Evolutionary conservation across 2,113 vertebrate species (phyloP).

Genomic region (Pygoscelis antarcticus): DNA sequence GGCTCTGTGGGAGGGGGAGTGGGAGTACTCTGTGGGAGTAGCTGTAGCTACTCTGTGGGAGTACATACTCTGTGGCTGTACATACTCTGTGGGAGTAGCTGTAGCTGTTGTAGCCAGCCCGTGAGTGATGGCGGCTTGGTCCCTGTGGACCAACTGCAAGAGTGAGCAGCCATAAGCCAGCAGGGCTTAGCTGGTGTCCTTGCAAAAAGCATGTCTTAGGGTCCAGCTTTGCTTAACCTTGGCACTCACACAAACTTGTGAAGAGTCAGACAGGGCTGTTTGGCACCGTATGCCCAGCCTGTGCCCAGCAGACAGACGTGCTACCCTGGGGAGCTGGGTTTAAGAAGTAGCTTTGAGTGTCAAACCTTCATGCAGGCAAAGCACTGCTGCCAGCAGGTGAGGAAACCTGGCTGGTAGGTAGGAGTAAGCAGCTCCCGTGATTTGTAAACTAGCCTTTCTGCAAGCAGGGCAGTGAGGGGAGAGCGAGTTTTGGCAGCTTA

Average conservation of each 20-base stretch:
- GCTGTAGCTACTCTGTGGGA: too few relatives aligned
- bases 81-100: too few relatives aligned
- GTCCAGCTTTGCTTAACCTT: neutral
- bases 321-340: neutral
- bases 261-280: neutral
- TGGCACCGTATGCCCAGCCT: accelerated
- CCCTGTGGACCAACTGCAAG: neutral
- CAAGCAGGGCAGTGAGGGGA: neutral
- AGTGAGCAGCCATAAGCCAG: neutral
- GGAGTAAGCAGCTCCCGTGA: neutral
- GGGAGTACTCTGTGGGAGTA: too few relatives aligned
- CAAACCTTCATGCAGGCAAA: neutral
- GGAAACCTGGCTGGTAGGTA: neutral
- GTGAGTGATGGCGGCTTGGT: accelerated
- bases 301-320: accelerated
- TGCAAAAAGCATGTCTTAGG: neutral
- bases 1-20: too few relatives aligned
- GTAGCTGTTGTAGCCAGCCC: neutral
- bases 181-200: neutral
- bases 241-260: neutral
- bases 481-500: neutral
- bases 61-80: too few relatives aligned
- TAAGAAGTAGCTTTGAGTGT: neutral
- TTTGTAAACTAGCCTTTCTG: neutral
- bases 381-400: neutral